phyloP scores from a whole-genome alignment of 1,140 invertebrate species.

The Pristionchus pacificus region DNA sequence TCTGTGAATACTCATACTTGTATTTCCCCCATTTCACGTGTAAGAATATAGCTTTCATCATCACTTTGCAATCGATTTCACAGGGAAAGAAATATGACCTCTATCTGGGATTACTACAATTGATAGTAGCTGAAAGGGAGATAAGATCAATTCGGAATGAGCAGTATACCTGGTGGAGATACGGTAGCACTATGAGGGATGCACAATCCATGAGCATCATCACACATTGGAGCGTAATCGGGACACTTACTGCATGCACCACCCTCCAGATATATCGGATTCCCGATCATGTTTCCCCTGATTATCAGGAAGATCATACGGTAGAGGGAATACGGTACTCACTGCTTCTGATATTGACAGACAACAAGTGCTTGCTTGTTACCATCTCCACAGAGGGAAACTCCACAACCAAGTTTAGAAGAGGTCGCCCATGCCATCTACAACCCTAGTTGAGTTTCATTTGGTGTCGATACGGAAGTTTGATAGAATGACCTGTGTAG shows the following conservation, averaged over 20 bases:
- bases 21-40: no score
- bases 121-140: no score
- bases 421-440: background rate
- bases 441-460: background rate
- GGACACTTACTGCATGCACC: background rate
- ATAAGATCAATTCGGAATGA: no score
- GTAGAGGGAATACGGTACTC: background rate
- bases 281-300: background rate
- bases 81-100: no score
- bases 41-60: no score
- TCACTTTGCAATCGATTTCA: no score
- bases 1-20: no score
- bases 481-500: background rate
- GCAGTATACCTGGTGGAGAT: no score
- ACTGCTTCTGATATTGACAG: background rate
- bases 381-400: background rate
- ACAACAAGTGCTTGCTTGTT: background rate
- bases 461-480: background rate
- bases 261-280: background rate
- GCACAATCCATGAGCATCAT: no score
- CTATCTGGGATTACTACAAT: no score
- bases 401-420: background rate
- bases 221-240: no score
- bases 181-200: no score
- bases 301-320: background rate